These are phyloP conservation scores for Gymnobelideus leadbeateri DNA, from an alignment of 2,113 vertebrate species.

Conservation along the genomic window DNA sequence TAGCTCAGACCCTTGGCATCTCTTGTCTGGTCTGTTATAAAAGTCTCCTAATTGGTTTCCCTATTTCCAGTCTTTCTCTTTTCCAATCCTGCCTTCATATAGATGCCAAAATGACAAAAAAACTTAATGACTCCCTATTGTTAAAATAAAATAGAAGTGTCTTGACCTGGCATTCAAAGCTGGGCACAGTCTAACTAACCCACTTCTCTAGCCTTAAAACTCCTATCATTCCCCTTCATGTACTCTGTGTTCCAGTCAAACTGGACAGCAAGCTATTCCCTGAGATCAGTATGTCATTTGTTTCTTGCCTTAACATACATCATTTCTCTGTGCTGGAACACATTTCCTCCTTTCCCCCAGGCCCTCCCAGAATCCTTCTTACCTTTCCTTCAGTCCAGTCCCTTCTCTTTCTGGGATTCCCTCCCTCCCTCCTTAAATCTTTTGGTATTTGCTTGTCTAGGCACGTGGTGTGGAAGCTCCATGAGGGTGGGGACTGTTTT, in stretches of 20 bases:
- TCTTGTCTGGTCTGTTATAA: neutral
- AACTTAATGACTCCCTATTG: neutral
- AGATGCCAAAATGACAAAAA: neutral
- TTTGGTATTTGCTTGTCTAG: too few relatives aligned
- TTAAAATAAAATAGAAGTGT: neutral
- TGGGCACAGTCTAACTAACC: neutral
- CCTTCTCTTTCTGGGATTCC: neutral
- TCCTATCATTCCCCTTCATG: too few relatives aligned
- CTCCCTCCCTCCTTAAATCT: neutral
- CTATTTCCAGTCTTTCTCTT: neutral
- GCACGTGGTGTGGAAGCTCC: neutral
- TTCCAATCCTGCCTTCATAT: neutral
- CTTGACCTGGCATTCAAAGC: neutral
- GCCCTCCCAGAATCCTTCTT: neutral
- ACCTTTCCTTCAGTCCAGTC: neutral
- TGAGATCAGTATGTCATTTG: neutral
- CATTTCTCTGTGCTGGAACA: too few relatives aligned
- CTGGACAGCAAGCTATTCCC: neutral
- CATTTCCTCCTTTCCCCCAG: neutral
- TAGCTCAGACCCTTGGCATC: neutral
- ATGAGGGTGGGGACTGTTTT: too few relatives aligned
- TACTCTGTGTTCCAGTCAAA: neutral
- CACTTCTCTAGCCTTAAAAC: neutral
- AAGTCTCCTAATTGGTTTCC: neutral
- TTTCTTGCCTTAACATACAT: too few relatives aligned